These are phyloP conservation scores for Elysia chlorotica DNA, from an alignment of 1,140 invertebrate species.

Conservation along the genomic window DNA sequence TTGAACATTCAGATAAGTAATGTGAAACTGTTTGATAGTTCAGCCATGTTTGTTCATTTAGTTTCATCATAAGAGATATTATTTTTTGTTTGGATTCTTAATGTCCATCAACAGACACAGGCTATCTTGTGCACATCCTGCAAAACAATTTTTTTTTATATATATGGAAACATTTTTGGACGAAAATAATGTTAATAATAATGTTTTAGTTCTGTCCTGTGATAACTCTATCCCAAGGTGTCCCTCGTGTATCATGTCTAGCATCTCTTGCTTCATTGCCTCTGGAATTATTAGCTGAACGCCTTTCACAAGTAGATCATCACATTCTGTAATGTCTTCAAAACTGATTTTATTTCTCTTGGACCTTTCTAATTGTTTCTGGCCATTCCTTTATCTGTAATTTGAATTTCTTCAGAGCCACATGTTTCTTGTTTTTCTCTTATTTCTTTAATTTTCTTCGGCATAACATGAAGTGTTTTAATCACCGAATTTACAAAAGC, in stretches of 20 bases:
- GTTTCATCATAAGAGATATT: no score
- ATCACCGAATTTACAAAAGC: background rate
- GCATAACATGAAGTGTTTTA: background rate
- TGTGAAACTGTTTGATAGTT: no score
- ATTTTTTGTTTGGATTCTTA: no score
- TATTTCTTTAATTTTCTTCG: background rate
- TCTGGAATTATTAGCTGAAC: conserved; percentile 54
- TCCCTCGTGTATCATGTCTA: conserved; percentile 56
- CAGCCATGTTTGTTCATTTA: no score
- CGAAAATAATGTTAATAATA: no score
- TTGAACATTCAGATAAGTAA: no score
- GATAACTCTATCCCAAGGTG: conserved; percentile 62
- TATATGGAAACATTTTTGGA: no score
- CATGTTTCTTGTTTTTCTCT: background rate
- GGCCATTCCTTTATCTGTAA: conserved; percentile 56
- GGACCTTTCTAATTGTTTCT: conserved; percentile 41
- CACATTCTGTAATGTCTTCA: conserved; percentile 47
- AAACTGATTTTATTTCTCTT: conserved; percentile 43
- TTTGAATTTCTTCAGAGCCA: background rate
- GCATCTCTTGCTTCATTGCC: conserved; percentile 45
- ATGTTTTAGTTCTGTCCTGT: conserved; percentile 46
- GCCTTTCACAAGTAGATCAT: conserved; percentile 53
- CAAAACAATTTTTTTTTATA: no score
- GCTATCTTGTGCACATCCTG: no score
- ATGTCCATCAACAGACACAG: no score